Evolutionary conservation across 2,888 invertebrate genomes (phyloP), one percentile per base, ranked within the genome.

Genomic region (Prionchulus punctatus): DNA sequence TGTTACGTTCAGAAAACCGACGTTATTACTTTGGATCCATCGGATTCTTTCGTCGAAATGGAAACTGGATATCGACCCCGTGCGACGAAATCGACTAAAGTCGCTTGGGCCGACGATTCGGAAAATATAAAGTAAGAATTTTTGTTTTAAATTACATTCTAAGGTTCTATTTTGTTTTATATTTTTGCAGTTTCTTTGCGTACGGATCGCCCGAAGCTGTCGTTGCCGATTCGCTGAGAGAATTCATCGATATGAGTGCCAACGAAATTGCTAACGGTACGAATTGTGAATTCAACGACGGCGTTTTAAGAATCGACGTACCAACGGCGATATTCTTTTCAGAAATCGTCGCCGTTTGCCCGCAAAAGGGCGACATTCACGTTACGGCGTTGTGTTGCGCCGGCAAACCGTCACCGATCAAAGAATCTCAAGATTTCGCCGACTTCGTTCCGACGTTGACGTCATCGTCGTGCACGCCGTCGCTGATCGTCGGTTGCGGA

Each of bases 1-100:
- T 50, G 4, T 27, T 43, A 43, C 48, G 28, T 53, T 53, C 30
- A 54, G 55, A 30, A 25, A 30, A 27, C 26, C n/a, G 28, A 18
- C 3, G 21, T 4, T n/a, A 48, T 58, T 25, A 21, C 31, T 12
- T 23, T 58, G 26, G 57, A 57, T 27, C 49, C 57, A n/a, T 25
- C 30, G 18, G 58, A 58, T 25, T 43, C 58, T 21, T 58, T 30
- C 51, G 30, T 58, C 28, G 50, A 45, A 3, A 58, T 58, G 53
- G 57, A 58, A 28, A 58, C 58, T 2, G 58, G 57, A n/a, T 58
- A 57, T 18, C 7, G 36, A 36, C 7, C 12, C 18, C 36, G 36
- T 36, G 12, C 36, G 7, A 7, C 12, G 7, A 36, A 18, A 36
- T 18, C 7, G 7, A 7, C 18, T 12, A 36, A 36, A 36, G 30